Percentiles rank a stretch among this genome's conserved stretches.
These are phyloP conservation scores for Achlya flavicornis DNA, from an alignment of 2,888 invertebrate genomes.

Conservation along the genomic window DNA sequence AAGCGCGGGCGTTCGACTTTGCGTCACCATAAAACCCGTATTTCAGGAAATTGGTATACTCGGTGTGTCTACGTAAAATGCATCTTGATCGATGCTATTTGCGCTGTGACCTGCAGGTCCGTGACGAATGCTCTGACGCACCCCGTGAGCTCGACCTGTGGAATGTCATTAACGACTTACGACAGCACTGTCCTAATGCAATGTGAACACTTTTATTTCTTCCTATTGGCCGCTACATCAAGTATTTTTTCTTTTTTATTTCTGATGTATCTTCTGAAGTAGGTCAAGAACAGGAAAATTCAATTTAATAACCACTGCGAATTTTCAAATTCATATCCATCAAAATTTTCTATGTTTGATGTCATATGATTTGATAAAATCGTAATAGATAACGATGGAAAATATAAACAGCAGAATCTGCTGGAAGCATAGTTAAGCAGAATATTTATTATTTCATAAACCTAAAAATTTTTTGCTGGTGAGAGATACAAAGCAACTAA, in stretches of 20 bases:
- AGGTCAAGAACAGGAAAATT: not conserved
- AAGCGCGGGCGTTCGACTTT: conserved; percentile 82
- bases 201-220: conserved; percentile 50
- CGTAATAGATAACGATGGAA: not conserved
- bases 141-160: conserved; percentile 62
- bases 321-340: not conserved
- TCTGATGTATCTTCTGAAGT: not conserved
- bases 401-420: not conserved
- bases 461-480: not conserved
- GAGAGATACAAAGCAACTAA: conserved; percentile 21
- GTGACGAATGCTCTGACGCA: conserved; percentile 75
- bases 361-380: not conserved
- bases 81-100: conserved; percentile 58
- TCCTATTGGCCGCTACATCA: conserved; percentile 32
- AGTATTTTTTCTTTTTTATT: not conserved
- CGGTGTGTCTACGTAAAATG: conserved; percentile 62
- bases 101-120: conserved; percentile 51
- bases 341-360: not conserved
- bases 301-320: conserved; percentile 19
- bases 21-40: conserved; percentile 80
- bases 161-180: conserved; percentile 78
- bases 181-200: conserved; percentile 57
- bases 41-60: conserved; percentile 77
- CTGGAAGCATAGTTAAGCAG: too few relatives aligned
- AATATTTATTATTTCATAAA: not conserved